phyloP scores from a whole-genome alignment of 2,888 invertebrate species.

The Drosophila neonasuta region DNA sequence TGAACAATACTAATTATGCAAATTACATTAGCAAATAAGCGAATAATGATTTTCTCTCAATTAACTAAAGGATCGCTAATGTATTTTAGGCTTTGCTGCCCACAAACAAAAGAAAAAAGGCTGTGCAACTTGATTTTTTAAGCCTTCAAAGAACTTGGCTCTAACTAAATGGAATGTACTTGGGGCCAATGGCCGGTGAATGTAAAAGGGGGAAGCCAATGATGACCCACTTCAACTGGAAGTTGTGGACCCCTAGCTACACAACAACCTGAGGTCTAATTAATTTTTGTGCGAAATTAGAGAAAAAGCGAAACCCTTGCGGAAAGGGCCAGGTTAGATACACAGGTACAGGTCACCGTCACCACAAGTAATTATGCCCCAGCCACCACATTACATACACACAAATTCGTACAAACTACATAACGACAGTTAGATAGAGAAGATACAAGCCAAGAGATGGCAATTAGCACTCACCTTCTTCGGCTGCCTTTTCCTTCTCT shows the following conservation, averaged over 20 bases:
- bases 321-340: constrained; percentile 51
- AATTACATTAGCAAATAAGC: background rate
- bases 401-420: constrained; percentile 13
- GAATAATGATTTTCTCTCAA: constrained; percentile 3
- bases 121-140: constrained; percentile 13
- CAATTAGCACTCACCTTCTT: constrained; percentile 79
- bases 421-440: constrained; percentile 18
- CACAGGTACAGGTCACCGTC: constrained; percentile 34
- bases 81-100: background rate
- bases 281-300: constrained; percentile 62
- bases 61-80: constrained; percentile 3
- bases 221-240: constrained; percentile 48
- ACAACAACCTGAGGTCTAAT: constrained; percentile 47
- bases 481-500: constrained; percentile 77
- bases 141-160: constrained; percentile 17
- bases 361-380: constrained; percentile 59
- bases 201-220: constrained; percentile 20
- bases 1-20: background rate
- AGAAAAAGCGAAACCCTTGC: constrained; percentile 52
- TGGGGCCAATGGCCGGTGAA: constrained; percentile 26
- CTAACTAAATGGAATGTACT: constrained; percentile 11
- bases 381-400: constrained; percentile 23
- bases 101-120: constrained; percentile 5
- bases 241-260: background rate
- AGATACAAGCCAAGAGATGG: constrained; percentile 14